Evolutionary conservation across 2,888 invertebrate species (phyloP).

Genomic region (Diloba caeruleocephala): DNA sequence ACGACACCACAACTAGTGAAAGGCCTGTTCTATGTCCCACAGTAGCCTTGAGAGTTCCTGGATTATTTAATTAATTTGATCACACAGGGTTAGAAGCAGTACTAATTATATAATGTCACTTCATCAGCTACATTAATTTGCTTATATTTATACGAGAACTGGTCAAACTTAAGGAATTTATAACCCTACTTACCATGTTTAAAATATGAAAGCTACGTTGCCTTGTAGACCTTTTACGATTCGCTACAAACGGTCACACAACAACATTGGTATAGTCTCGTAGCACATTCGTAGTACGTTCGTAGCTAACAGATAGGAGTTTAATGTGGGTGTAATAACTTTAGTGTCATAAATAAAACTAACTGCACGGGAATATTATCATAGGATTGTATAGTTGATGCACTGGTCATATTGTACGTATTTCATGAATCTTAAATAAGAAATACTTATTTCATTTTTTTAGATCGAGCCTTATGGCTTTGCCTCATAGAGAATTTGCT

Average conservation of each 20-base stretch:
- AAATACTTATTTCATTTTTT: conserved; percentile 23
- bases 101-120: too few relatives aligned
- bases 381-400: conserved; percentile 52
- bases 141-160: background rate
- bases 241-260: conserved; percentile 22
- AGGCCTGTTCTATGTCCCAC: too few relatives aligned
- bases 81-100: too few relatives aligned
- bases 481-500: conserved; percentile 15
- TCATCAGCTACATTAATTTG: too few relatives aligned
- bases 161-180: too few relatives aligned
- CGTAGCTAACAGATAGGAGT: conserved; percentile 37
- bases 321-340: conserved; percentile 55
- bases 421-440: conserved; percentile 32
- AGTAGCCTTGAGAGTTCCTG: too few relatives aligned
- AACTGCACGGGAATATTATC: conserved; percentile 61
- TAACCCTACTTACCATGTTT: background rate
- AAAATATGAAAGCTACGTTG: conserved; percentile 6
- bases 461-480: conserved; percentile 8
- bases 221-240: conserved; percentile 34
- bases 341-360: conserved; percentile 62
- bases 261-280: conserved; percentile 13
- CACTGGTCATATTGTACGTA: conserved; percentile 51
- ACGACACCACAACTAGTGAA: too few relatives aligned
- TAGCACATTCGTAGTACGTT: conserved; percentile 30
- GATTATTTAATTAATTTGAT: too few relatives aligned